phyloP scores from a whole-genome alignment of 2,113 vertebrate species.

The Clarias gariepinus region DNA sequence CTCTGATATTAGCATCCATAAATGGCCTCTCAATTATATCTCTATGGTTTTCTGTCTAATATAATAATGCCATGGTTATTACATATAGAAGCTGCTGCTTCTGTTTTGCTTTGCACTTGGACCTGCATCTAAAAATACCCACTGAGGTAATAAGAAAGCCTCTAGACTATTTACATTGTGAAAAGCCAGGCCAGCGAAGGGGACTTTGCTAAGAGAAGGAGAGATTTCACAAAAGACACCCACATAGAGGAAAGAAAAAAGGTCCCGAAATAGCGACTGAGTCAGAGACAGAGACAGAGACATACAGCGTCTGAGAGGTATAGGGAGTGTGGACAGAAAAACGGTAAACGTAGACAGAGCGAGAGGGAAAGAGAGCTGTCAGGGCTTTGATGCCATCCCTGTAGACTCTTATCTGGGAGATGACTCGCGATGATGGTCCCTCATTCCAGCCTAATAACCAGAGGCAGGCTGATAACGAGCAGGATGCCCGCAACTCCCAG shows the following conservation, averaged over 20 bases:
- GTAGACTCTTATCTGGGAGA: constrained; percentile 39
- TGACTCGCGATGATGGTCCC: constrained; percentile 38
- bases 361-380: constrained; percentile 39
- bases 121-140: constrained; percentile 74
- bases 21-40: neutral
- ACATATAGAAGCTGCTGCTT: constrained; percentile 55
- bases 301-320: neutral
- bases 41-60: neutral
- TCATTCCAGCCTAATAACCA: constrained; percentile 52
- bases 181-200: constrained; percentile 55
- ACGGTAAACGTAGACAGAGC: constrained; percentile 19
- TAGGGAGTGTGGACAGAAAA: neutral
- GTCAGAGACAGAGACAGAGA: constrained; percentile 2
- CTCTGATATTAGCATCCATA: neutral
- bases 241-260: neutral
- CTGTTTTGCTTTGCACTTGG: constrained; percentile 61
- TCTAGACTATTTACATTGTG: constrained; percentile 74
- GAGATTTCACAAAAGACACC: constrained; percentile 40
- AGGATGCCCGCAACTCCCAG: constrained; percentile 48
- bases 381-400: constrained; percentile 46
- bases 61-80: constrained; percentile 56
- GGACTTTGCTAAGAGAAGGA: constrained; percentile 57
- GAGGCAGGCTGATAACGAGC: constrained; percentile 38
- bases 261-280: neutral
- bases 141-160: constrained; percentile 74